Conservation (phyloP, 2,797 vertebrate genomes). For the Cryptoprocta ferox region DNA sequence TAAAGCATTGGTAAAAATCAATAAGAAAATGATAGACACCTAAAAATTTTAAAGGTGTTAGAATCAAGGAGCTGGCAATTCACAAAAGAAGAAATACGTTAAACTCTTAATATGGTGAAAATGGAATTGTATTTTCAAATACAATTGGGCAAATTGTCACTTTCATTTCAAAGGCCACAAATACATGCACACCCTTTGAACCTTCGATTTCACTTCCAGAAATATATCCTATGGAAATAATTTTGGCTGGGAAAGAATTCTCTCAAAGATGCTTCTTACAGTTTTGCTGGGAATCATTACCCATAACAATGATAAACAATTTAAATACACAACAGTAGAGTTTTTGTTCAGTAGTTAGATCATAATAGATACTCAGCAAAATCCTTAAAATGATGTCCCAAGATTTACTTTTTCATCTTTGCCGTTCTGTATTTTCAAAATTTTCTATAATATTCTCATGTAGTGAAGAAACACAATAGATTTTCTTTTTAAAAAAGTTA, state of each 20-base stretch:
- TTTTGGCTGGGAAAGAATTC: neutral
- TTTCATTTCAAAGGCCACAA: conserved; percentile 17
- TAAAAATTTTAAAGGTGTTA: neutral
- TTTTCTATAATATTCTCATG: neutral
- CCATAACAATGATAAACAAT: neutral
- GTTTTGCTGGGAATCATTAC: neutral
- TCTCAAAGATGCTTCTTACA: neutral
- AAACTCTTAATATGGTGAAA: neutral
- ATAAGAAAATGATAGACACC: neutral
- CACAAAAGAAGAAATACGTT: neutral
- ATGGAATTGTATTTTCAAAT: neutral
- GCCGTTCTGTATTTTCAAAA: neutral
- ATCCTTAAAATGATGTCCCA: neutral
- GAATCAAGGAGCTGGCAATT: neutral
- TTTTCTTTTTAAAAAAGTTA: neutral
- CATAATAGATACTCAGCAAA: neutral
- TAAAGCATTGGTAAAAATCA: conserved; percentile 27
- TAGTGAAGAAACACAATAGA: neutral
- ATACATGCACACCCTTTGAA: neutral
- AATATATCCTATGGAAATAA: neutral
- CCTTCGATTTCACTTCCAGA: neutral
- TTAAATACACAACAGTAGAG: neutral
- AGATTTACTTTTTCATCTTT: neutral
- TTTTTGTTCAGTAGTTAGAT: neutral
- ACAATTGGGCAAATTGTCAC: neutral